Evolutionary conservation across 2,113 vertebrate genomes (phyloP), one percentile per base, ranked within the genome.

Genomic region (Megalops atlanticus): DNA sequence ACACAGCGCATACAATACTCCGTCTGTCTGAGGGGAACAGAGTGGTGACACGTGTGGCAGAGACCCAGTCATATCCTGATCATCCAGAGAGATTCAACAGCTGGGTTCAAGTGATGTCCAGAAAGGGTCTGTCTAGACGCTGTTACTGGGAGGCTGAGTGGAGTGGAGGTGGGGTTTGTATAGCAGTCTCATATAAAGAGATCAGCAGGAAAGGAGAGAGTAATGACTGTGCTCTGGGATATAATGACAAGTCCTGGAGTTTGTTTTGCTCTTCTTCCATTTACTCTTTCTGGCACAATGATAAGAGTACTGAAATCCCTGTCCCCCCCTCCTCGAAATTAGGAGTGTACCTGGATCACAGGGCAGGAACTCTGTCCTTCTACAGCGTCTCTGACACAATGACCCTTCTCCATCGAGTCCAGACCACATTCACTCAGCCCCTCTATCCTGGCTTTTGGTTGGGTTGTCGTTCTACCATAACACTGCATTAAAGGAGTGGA

Each of bases 291-390:
- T 24, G 18, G 49, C 49, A 54, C 49, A 54, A 54, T 54, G 24
- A 24, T 1, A 3, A 24, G 49, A 24, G 49, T n/a, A 64, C 54
- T 64, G 6, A 64, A 64, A 64, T 64, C 54, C 54, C 54, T 64
- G 54, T n/a, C 21, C 54, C 54, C 54, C 10, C 54, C 54, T 78
- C 77, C 64, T 14, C 68, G 39, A 79, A 40, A 77, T 85, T 83
- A 74, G 84, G 82, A 47, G 84, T 85, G 64, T 85, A 81, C 49
- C 40, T 87, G 78, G 82, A 87, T 69, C 81, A 85, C 78, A 7
- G 8, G 36, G 82, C 82, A 76, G 86, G 84, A 80, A 84, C 18
- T 81, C 76, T 87, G 82, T 75, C 86, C 78, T 87, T 85, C 80
- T 87, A 84, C 79, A 85, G 82, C 31, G 27, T 87, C 78, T 81